Conservation (phyloP, 1,140 invertebrate species). For the Brachionus sp. region DNA sequence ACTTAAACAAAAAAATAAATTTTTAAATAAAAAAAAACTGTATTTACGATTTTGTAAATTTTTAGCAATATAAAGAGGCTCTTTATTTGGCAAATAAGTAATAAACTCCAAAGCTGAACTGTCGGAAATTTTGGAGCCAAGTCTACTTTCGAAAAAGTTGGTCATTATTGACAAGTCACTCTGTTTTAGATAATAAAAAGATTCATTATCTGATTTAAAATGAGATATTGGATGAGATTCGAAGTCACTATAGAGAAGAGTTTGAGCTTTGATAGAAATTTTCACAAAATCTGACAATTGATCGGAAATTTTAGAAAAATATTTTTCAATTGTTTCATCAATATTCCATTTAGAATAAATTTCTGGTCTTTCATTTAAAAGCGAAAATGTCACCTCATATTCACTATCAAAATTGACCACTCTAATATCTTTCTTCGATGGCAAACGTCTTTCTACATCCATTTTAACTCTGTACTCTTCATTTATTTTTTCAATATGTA, state of each 20-base stretch:
- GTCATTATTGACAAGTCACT: slow-evolving; percentile 28
- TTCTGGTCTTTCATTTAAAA: slow-evolving; percentile 24
- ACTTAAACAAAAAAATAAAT: slow-evolving; percentile 46
- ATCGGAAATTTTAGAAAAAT: slow-evolving; percentile 4
- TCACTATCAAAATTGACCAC: slow-evolving; percentile 44
- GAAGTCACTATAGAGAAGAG: slow-evolving; percentile 24
- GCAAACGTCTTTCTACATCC: background rate
- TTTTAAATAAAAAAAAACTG: slow-evolving; percentile 46
- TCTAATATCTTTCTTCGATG: slow-evolving; percentile 1
- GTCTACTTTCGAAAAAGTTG: slow-evolving; percentile 37
- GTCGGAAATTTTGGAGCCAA: slow-evolving; percentile 64
- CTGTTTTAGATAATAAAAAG: slow-evolving; percentile 20
- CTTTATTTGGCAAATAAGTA: slow-evolving; percentile 73
- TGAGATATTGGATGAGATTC: background rate
- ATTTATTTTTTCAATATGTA: slow-evolving; percentile 11
- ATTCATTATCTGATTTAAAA: background rate
- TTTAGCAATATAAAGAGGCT: slow-evolving; percentile 49
- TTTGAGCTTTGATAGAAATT: slow-evolving; percentile 34
- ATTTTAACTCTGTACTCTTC: slow-evolving; percentile 15
- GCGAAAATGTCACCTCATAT: slow-evolving; percentile 37
- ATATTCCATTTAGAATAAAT: slow-evolving; percentile 24
- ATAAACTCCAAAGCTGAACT: slow-evolving; percentile 78
- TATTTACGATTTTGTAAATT: background rate
- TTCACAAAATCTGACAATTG: slow-evolving; percentile 10
- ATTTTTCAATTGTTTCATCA: background rate